A percentile compares a stretch with the other conserved stretches of the same genome.
Evolutionary conservation across 1,140 invertebrate species (phyloP).

Genomic region (Zeugodacus cucurbitae): DNA sequence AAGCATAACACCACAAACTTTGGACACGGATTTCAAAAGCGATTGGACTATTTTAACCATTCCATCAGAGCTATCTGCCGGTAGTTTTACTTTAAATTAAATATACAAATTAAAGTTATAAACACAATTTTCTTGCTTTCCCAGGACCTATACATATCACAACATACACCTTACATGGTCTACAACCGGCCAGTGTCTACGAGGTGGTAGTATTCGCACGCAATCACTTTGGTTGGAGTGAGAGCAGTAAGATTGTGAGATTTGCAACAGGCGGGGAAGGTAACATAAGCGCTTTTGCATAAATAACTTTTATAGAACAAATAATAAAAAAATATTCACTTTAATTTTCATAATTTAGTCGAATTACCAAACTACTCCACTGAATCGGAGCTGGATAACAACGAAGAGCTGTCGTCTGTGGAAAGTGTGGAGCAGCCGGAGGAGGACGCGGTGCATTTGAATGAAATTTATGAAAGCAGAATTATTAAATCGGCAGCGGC

Average conservation of each 20-base stretch:
- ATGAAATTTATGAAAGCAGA: constrained; percentile 11
- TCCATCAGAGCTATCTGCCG: constrained; percentile 70
- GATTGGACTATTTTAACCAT: constrained; percentile 75
- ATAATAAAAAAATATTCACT: neutral
- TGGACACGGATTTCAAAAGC: constrained; percentile 43
- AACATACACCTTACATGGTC: constrained; percentile 74
- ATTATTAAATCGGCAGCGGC: neutral
- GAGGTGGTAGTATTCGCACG: constrained; percentile 75
- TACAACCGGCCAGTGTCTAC: constrained; percentile 72
- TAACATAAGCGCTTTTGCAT: constrained; percentile 55
- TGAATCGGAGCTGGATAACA: constrained; percentile 54
- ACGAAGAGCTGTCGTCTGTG: constrained; percentile 44
- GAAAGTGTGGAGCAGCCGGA: neutral
- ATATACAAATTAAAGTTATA: neutral
- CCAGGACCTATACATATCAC: constrained; percentile 73
- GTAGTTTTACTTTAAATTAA: constrained; percentile 44
- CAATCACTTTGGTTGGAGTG: constrained; percentile 78
- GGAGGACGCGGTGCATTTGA: neutral
- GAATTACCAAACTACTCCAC: constrained; percentile 63
- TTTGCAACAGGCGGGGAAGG: constrained; percentile 75
- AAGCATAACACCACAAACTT: constrained; percentile 47
- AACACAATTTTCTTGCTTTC: neutral
- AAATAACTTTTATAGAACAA: neutral
- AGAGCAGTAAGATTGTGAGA: constrained; percentile 72
- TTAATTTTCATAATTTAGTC: constrained; percentile 46